phyloP scores from a whole-genome alignment of 2,888 invertebrate genomes.

The Escarpia spicata region DNA sequence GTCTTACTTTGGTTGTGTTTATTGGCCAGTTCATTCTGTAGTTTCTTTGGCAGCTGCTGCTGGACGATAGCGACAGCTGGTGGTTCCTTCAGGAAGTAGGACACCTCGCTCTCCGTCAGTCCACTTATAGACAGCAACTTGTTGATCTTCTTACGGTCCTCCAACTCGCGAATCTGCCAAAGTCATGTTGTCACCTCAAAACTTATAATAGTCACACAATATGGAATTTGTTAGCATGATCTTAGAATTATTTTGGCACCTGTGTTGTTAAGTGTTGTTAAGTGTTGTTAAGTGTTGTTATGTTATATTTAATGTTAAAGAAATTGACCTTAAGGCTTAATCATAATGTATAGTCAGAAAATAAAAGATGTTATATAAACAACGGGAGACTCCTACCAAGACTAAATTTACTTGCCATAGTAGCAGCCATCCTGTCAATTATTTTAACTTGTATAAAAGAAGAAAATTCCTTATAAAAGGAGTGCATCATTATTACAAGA shows the following conservation, averaged over 20 bases:
- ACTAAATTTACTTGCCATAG: no score
- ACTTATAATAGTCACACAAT: background rate
- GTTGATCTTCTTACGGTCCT: slow-evolving; percentile 66
- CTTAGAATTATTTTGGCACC: background rate
- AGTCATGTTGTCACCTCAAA: background rate
- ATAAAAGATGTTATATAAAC: no score
- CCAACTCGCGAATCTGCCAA: slow-evolving; percentile 62
- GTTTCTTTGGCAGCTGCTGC: slow-evolving; percentile 46
- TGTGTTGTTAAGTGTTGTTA: background rate
- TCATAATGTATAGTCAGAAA: no score
- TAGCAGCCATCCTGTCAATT: no score
- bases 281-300: background rate
- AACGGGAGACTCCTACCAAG: no score
- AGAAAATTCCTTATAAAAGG: no score
- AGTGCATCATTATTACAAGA: no score
- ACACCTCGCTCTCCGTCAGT: slow-evolving; percentile 62
- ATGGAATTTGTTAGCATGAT: no score
- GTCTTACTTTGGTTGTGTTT: slow-evolving; percentile 23
- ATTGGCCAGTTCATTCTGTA: slow-evolving; percentile 33
- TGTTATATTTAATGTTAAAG: no score
- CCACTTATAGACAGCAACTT: slow-evolving; percentile 63
- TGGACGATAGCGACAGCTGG: slow-evolving; percentile 62
- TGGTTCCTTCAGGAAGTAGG: slow-evolving; percentile 66
- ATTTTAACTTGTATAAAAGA: no score
- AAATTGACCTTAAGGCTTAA: no score